Base-by-base conservation (phyloP, 2,888 invertebrate genomes). In the Melieria crassipennis region DNA sequence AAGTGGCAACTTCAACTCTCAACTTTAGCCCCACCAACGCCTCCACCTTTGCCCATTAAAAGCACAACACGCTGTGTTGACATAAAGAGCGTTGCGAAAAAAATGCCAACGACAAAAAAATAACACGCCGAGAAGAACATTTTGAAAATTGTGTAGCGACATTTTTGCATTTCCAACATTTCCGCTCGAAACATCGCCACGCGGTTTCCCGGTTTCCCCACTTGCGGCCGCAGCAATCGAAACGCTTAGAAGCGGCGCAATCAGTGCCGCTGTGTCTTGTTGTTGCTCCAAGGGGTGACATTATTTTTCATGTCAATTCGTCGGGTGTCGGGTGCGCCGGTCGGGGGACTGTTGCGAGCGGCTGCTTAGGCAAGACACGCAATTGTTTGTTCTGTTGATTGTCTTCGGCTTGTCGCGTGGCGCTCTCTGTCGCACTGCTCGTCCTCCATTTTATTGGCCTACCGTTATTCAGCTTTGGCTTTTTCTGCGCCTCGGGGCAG, bases 221-320 rank as follows among this genome's bases (percentile, higher is more conserved):
- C 50, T 10, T 11, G 7, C 50, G 50, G 50, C 50, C 11, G 9
- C 61, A 42, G 30, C 30, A 30, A 30, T 30, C 30, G 30, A 30
- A 30, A 30, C 30, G 30, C 30, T 30, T 30, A 30, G 48, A 61
- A 67, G 52, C 64, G 45, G 46, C 30, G 45, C 56, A 55, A 7
- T 58, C 66, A 57, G 50, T 61, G 66, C 56, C 61, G 55, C 63
- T 62, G 65, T 30, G 60, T 50, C n/a, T 50, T 52, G 48, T 72
- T 71, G 64, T 71, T 70, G 78, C 78, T 79, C 79, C 80, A 79
- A 79, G 78, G 81, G 82, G 81, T 84, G 82, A 84, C 83, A 84
- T 82, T 80, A 82, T 81, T 83, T 84, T 84, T 81, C 80, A 82
- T 83, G 81, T 82, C 80, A 78, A 79, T 71, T 73, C 66, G 52